Conservation (phyloP, 2,113 vertebrate species). For the Ammodytes dubius region DNA sequence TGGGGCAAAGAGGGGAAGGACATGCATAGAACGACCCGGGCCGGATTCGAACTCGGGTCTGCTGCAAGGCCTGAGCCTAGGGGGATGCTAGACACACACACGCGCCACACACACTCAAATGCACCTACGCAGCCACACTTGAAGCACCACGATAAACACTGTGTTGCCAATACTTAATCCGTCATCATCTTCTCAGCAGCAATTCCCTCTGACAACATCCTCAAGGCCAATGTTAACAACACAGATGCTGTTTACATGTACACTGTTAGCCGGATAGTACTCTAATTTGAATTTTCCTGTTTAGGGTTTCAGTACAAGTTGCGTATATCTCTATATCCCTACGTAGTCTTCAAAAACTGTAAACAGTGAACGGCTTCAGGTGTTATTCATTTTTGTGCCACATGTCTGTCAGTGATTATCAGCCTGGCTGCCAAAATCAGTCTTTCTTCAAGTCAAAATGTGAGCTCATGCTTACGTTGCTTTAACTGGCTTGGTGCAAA, state of each 20-base stretch:
- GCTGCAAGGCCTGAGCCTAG: too few relatives aligned
- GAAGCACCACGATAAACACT: constrained; percentile 27
- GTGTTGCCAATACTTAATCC: constrained; percentile 59
- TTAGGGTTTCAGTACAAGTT: constrained; percentile 13
- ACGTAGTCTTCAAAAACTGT: background rate
- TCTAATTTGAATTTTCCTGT: constrained; percentile 23
- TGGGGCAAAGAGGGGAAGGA: too few relatives aligned
- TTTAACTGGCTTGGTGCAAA: background rate
- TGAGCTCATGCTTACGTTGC: background rate
- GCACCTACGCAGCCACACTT: constrained; percentile 5
- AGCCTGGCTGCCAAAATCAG: background rate
- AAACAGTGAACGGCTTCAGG: constrained; percentile 1
- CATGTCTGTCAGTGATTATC: background rate
- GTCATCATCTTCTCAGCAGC: constrained; percentile 62
- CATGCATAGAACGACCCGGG: too few relatives aligned
- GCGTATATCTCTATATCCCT: background rate
- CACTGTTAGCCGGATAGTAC: constrained; percentile 12
- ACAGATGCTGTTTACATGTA: constrained; percentile 40
- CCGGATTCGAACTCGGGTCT: too few relatives aligned
- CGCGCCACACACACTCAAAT: background rate
- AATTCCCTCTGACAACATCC: constrained; percentile 53
- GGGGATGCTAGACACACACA: background rate
- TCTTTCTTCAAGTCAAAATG: background rate
- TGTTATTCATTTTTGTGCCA: constrained; percentile 6
- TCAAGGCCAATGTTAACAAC: constrained; percentile 44